Conservation (phyloP, 2,113 vertebrate genomes). For the Mesembrinibis cayennensis region DNA sequence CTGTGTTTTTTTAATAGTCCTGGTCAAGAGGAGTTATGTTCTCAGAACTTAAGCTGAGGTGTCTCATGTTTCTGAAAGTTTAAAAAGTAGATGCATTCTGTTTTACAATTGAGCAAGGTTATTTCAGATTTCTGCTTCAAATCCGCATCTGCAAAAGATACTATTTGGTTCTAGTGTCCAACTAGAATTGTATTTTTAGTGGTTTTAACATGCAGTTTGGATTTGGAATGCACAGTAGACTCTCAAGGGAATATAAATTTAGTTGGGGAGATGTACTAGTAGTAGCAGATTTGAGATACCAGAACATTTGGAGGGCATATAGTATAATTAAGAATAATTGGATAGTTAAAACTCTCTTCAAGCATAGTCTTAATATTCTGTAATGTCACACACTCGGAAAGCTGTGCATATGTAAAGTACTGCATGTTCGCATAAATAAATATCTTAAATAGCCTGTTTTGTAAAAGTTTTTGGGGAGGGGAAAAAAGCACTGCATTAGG, state of each 20-base stretch:
- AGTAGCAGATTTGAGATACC: not conserved
- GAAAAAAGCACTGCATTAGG: not conserved
- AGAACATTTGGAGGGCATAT: not conserved
- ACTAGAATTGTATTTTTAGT: not conserved
- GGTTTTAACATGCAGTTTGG: not conserved
- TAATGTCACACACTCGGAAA: not conserved
- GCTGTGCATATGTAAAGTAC: constrained; percentile 18
- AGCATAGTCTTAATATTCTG: not conserved
- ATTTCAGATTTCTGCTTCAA: not conserved
- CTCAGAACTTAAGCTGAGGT: not conserved
- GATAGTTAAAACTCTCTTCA: not conserved
- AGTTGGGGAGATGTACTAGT: not conserved
- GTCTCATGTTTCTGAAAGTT: not conserved
- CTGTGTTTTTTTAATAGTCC: not conserved
- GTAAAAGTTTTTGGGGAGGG: accelerated
- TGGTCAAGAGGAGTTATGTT: not conserved
- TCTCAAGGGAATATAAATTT: not conserved
- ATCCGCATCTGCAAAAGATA: not conserved
- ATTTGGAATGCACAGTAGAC: not conserved
- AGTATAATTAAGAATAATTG: not conserved
- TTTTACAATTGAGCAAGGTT: not conserved
- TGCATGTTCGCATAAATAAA: constrained; percentile 28
- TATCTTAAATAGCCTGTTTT: constrained; percentile 6
- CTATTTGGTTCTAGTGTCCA: not conserved
- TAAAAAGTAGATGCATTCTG: not conserved